Evolutionary conservation across 37 sponge, comb jelly and placozoan species (phyloP), one percentile per base, ranked within the genome.

Genomic region (Beroe ovata): DNA sequence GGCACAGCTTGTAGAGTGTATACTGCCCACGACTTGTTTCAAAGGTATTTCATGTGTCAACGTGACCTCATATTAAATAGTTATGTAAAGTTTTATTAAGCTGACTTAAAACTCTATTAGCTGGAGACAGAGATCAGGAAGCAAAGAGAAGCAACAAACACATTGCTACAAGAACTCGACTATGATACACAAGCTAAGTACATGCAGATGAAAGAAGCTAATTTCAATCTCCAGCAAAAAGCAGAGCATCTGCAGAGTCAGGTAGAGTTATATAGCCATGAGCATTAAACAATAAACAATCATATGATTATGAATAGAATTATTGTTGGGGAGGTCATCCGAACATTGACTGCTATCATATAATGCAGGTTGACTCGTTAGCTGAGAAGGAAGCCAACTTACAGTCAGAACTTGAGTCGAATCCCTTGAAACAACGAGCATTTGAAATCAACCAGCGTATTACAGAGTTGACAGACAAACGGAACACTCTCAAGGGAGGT

Each of bases 61-160:
- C n/a, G n/a, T n/a, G n/a, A n/a, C n/a, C n/a, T n/a, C n/a, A n/a
- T n/a, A n/a, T n/a, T n/a, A n/a, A n/a, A n/a, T n/a, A n/a, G n/a
- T n/a, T n/a, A n/a, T n/a, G n/a, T n/a, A n/a, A n/a, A n/a, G n/a
- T n/a, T n/a, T n/a, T n/a, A n/a, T n/a, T n/a, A n/a, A n/a, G n/a
- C n/a, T n/a, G n/a, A n/a, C n/a, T n/a, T n/a, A n/a, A n/a, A 58
- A 62, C 21, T n/a, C 21, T 29, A 6, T 66, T 37, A 66, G 69
- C 34, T 66, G 25, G 84, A 77, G n/a, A 54, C 47, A 42, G 84
- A 92, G 90, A 61, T 64, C 88, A 66, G 92, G 90, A 72, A 91
- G 93, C 60, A 88, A 88, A 36, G 95, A 93, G 81, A 95, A 91
- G 39, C 94, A 91, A 0, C 91, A 8, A 90, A 54, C 47, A 20